These are phyloP conservation scores for Podargus strigoides DNA, from an alignment of 2,797 vertebrate genomes.

Conservation along the genomic window DNA sequence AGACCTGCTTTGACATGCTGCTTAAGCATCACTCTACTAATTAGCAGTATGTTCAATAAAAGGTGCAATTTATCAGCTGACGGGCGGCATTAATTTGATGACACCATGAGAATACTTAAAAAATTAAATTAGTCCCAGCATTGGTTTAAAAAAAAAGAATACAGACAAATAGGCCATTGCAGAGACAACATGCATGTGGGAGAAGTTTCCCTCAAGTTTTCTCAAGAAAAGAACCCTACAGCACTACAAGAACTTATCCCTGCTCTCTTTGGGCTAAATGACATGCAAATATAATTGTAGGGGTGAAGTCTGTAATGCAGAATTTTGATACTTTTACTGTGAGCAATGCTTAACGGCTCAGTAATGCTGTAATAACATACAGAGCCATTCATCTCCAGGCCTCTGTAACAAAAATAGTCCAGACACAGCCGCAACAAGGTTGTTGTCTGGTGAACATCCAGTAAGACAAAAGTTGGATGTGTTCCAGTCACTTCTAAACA, in stretches of 20 bases:
- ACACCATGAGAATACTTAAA: not conserved
- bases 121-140: not conserved
- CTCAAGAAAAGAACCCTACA: not conserved
- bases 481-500: not conserved
- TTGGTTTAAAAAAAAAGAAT: not conserved
- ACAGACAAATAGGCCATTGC: not conserved
- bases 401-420: constrained; percentile 12
- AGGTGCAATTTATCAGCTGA: constrained; percentile 7
- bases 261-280: not conserved
- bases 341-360: not conserved
- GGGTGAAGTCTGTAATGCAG: not conserved
- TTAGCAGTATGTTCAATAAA: not conserved
- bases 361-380: constrained; percentile 22
- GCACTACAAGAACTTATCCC: not conserved
- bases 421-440: not conserved
- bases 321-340: constrained; percentile 15
- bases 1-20: not conserved
- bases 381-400: not conserved
- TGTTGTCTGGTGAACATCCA: constrained; percentile 11
- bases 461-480: not conserved
- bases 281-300: constrained; percentile 11
- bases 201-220: not conserved
- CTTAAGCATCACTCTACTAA: not conserved
- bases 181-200: not conserved
- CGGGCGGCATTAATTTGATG: not conserved